Percentiles rank a stretch among this genome's conserved stretches.
Evolutionary conservation across 30 jellyfish, hydroid and myxozoan genomes (phyloP).

Genomic region (Turritopsis rubra): DNA sequence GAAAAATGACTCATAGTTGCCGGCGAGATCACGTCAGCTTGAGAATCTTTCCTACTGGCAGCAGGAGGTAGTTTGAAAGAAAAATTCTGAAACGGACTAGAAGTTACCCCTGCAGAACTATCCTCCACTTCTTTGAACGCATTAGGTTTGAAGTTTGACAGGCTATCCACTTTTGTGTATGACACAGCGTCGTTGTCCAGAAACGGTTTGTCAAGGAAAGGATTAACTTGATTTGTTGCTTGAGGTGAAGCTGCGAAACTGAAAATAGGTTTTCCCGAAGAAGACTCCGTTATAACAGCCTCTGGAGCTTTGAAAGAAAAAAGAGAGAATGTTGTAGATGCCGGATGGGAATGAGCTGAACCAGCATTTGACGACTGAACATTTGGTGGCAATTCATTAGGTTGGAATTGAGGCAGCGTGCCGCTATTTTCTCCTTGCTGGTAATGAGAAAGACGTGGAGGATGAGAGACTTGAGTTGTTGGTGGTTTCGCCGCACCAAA

Average conservation of each 20-base stretch:
- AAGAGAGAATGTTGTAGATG: neutral
- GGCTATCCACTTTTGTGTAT: too few species aligned
- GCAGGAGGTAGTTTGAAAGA: constrained; percentile 19
- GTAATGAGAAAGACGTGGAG: neutral
- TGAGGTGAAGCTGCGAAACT: constrained; percentile 10
- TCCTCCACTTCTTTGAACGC: neutral
- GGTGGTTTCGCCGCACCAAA: constrained; percentile 1
- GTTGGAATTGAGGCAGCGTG: neutral
- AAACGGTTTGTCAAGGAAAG: constrained; percentile 3
- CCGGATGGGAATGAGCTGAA: neutral
- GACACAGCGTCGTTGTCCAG: too few species aligned
- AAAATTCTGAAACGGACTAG: constrained; percentile 32
- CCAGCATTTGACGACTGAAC: neutral
- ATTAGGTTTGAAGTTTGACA: neutral
- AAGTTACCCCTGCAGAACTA: neutral
- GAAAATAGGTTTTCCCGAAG: constrained; percentile 32
- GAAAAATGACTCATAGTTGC: constrained; percentile 26
- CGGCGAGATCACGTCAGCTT: neutral
- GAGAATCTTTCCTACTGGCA: neutral
- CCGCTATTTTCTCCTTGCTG: neutral
- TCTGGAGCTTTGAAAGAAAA: constrained; percentile 31
- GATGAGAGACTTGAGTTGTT: constrained; percentile 4
- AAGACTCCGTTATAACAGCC: neutral
- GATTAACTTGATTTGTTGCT: constrained; percentile 17
- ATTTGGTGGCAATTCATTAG: neutral